Percentiles rank a stretch among this genome's conserved stretches.
These are phyloP conservation scores for Alexandromys fortis DNA, from an alignment of 2,113 vertebrate species.

Conservation along the genomic window DNA sequence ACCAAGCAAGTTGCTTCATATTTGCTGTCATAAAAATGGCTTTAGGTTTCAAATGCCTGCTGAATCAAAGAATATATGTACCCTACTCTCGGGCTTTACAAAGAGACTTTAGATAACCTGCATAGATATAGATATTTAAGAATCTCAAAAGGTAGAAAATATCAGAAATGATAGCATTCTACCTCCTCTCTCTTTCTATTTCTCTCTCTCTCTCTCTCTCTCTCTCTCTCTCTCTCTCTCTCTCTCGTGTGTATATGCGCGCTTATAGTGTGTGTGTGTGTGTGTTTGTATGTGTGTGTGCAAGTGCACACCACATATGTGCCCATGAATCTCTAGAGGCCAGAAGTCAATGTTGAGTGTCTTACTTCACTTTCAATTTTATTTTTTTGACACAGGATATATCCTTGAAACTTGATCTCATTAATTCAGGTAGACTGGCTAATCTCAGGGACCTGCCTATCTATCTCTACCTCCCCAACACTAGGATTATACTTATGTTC, in stretches of 20 bases:
- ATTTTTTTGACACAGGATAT: not conserved
- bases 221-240: no score
- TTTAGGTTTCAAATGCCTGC: not conserved
- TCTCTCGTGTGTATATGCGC: no score
- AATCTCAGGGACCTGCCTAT: not conserved
- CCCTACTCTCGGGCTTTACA: not conserved
- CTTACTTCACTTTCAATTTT: not conserved
- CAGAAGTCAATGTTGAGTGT: not conserved
- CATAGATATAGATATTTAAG: not conserved
- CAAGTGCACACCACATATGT: no score
- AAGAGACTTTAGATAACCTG: not conserved
- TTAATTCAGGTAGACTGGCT: not conserved
- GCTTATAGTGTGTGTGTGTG: no score
- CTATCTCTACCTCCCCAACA: no score
- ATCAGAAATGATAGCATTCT: not conserved
- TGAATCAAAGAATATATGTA: not conserved
- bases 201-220: not conserved
- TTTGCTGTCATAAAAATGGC: not conserved
- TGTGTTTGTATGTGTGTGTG: no score
- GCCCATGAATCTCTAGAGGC: not conserved
- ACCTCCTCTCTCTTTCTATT: not conserved
- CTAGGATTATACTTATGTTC: not conserved
- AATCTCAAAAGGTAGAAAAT: not conserved
- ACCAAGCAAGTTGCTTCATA: not conserved
- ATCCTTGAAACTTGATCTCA: not conserved